Conservation (phyloP, 1,140 invertebrate species). For the Episyrphus balteatus region DNA sequence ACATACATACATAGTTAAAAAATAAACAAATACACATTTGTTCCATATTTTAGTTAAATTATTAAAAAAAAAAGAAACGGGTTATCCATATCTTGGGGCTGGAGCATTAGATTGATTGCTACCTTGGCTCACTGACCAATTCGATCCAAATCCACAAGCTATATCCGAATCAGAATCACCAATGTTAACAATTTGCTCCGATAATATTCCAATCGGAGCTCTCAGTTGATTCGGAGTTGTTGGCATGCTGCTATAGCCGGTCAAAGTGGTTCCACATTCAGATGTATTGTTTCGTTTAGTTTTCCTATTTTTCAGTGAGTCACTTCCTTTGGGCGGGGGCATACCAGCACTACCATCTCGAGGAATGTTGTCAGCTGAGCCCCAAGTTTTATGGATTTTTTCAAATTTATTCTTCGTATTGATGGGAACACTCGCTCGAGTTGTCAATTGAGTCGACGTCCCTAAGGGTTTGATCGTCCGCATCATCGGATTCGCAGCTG, state of each 20-base stretch:
- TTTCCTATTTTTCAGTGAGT: conserved; percentile 48
- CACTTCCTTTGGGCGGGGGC: conserved; percentile 55
- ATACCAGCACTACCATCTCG: conserved; percentile 47
- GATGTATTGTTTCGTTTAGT: conserved; percentile 30
- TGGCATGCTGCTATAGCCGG: conserved; percentile 45
- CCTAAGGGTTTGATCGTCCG: conserved; percentile 20
- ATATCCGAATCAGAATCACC: conserved; percentile 60
- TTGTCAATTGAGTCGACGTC: conserved; percentile 8
- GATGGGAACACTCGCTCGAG: conserved; percentile 21
- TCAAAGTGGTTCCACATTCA: conserved; percentile 9
- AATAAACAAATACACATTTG: too few relatives aligned
- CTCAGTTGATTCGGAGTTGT: conserved; percentile 47
- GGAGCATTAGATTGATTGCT: too few relatives aligned
- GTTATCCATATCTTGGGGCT: too few relatives aligned
- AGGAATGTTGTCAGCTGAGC: conserved; percentile 70
- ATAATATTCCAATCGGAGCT: conserved; percentile 24
- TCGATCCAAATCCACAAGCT: conserved; percentile 68
- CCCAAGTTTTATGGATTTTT: conserved; percentile 71
- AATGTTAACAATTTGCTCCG: conserved; percentile 10
- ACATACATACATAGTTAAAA: too few relatives aligned
- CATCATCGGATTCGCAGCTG: conserved; percentile 32
- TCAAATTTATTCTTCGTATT: conserved; percentile 19
- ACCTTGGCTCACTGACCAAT: conserved; percentile 43
- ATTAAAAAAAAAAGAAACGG: too few relatives aligned
- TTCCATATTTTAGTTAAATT: too few relatives aligned